Evolutionary conservation across 2,888 invertebrate species (phyloP), one percentile per base, ranked within the genome.

Genomic region (Eristalinus sepulchralis): DNA sequence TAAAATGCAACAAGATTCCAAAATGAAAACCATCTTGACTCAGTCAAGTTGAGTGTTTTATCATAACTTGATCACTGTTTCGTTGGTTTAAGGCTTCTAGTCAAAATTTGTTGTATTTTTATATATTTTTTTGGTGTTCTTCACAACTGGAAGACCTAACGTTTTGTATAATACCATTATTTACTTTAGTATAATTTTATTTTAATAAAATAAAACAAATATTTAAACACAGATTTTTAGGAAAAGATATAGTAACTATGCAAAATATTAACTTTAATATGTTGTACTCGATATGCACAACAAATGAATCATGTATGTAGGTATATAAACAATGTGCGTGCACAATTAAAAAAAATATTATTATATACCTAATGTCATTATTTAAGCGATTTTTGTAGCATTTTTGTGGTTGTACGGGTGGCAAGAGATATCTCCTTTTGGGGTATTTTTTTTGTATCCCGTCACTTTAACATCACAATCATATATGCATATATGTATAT

Each of bases 1-100:
- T 73, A 62, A 80, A 80, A 72, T 67, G 62, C 20, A 72, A 73
- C 72, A 33, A 67, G 20, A 55, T 34, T 53, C 72, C 72, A 72
- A 60, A 20, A 31, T 22, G 59, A 66, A 55, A 64, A 68, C 27
- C 24, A 24, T 34, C 17, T 62, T 67, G 72, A 34, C 66, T 66
- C 60, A 72, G 79, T 62, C 79, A 80, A 72, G 93, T 97, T 13
- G 20, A 2, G 24, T 11, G 27, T 33, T 47, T 57, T 79, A 80
- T 83, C 79, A 76, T 33, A 20, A 76, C 39, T 36, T 55, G 83
- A 87, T 80, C 87, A 17, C 17, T 47, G 17, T 47, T 87, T 87
- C 87, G 83, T 87, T 87, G 64, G 60, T 72, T 68, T 80, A 86
- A 83, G 86, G 83, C 83, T 75, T 83, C 53, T 77, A 76, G 62